These are phyloP conservation scores for Liodrosophila aerea DNA, from an alignment of 2,888 invertebrate species.

Conservation along the genomic window DNA sequence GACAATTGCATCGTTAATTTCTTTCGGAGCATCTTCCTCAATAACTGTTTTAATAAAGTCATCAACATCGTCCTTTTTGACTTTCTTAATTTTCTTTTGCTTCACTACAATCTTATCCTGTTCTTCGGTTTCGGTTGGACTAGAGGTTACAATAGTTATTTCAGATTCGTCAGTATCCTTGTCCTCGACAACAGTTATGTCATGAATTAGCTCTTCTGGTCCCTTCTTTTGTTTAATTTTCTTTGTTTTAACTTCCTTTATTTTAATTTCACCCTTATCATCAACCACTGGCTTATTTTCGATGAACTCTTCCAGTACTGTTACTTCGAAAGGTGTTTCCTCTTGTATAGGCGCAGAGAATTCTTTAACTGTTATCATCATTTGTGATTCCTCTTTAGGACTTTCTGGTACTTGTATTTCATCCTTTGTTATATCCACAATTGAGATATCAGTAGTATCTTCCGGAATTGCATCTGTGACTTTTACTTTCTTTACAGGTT, in stretches of 20 bases:
- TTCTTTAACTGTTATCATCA: slow-evolving; percentile 53
- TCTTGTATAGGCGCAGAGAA: slow-evolving; percentile 44
- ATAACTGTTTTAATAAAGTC: slow-evolving; percentile 73
- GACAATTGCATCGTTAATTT: slow-evolving; percentile 62
- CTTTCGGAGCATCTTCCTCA: slow-evolving; percentile 74
- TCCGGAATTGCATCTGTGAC: slow-evolving; percentile 49
- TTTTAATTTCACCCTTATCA: slow-evolving; percentile 77
- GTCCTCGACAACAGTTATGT: slow-evolving; percentile 82
- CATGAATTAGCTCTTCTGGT: slow-evolving; percentile 81
- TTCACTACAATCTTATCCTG: slow-evolving; percentile 47
- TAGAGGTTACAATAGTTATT: slow-evolving; percentile 75
- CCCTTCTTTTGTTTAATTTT: slow-evolving; percentile 81
- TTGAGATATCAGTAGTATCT: slow-evolving; percentile 48
- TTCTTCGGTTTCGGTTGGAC: slow-evolving; percentile 38
- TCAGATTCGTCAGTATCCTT: slow-evolving; percentile 81
- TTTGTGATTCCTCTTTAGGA: slow-evolving; percentile 12
- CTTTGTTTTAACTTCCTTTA: slow-evolving; percentile 79
- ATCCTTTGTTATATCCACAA: slow-evolving; percentile 25
- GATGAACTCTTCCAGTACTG: slow-evolving; percentile 71
- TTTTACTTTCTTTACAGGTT: slow-evolving; percentile 47
- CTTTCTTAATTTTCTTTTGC: slow-evolving; percentile 66
- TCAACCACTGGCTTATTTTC: slow-evolving; percentile 74
- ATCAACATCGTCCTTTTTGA: slow-evolving; percentile 73
- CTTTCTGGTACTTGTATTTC: neutral
- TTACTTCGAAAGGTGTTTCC: slow-evolving; percentile 56